Conservation (phyloP, 2,888 invertebrate genomes). For the Copidosoma aretas region DNA sequence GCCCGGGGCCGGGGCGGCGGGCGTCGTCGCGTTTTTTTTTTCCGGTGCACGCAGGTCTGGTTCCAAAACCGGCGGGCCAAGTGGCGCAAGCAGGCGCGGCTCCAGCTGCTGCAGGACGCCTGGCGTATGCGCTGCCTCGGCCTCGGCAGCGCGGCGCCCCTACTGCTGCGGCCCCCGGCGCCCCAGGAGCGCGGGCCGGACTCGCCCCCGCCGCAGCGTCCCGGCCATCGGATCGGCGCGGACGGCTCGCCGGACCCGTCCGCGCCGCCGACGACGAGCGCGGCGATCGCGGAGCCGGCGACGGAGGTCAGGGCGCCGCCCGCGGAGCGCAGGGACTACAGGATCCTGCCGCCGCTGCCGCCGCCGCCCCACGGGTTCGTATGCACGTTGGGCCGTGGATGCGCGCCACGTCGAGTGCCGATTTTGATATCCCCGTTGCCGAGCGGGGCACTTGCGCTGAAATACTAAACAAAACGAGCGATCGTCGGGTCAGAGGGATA, state of each 20-base stretch:
- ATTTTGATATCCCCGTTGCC: too few species aligned
- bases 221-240: conserved; percentile 22
- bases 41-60: conserved; percentile 80
- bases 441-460: too few species aligned
- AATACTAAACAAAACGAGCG: too few species aligned
- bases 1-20: too few species aligned
- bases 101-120: conserved; percentile 86
- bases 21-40: too few species aligned
- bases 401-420: too few species aligned
- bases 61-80: conserved; percentile 91
- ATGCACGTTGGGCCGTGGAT: not conserved
- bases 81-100: conserved; percentile 87
- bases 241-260: conserved; percentile 16
- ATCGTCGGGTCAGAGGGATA: too few species aligned
- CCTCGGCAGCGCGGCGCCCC: conserved; percentile 57
- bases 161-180: conserved; percentile 58
- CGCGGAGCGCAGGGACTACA: conserved; percentile 29
- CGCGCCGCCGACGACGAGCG: not conserved
- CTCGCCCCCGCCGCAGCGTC: conserved; percentile 45
- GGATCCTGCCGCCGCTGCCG: conserved; percentile 29
- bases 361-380: conserved; percentile 32
- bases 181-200: conserved; percentile 44
- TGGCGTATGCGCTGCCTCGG: conserved; percentile 91
- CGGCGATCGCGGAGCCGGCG: not conserved
- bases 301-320: not conserved